A percentile compares a stretch with the other conserved stretches of the same genome.
phyloP scores from a whole-genome alignment of 2,797 vertebrate genomes.

The Cirrhinus molitorella region DNA sequence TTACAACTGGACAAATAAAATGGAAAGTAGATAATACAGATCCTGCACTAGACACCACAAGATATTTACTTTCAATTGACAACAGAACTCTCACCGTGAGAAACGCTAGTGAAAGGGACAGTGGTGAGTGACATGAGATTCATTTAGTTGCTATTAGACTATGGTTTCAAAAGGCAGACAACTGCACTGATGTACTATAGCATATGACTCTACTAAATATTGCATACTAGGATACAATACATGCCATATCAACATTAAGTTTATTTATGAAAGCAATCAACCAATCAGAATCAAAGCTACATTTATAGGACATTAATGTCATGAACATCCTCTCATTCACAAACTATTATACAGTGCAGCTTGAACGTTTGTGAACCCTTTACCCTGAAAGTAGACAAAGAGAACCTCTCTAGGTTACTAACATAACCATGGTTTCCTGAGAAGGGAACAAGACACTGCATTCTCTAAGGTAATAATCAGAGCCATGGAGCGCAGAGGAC shows the following conservation, averaged over 20 bases:
- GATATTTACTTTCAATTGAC: neutral
- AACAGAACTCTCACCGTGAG: neutral
- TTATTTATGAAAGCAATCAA: conserved; percentile 1
- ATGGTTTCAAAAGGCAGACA: neutral
- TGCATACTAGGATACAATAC: neutral
- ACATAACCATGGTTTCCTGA: too few species aligned
- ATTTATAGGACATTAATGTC: neutral
- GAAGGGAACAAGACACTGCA: too few species aligned
- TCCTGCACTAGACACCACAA: too few species aligned
- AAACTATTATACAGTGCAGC: neutral
- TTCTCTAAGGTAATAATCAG: too few species aligned
- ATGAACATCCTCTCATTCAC: neutral
- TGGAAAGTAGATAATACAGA: conserved; percentile 65
- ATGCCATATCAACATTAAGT: neutral
- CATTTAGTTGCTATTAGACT: neutral
- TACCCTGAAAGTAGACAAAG: too few species aligned
- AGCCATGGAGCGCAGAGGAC: too few species aligned
- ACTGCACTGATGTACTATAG: neutral
- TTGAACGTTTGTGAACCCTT: too few species aligned
- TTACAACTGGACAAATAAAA: neutral
- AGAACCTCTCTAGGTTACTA: too few species aligned
- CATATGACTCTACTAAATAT: neutral
- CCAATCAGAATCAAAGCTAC: conserved; percentile 55
- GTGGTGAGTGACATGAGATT: neutral
- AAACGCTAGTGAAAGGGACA: neutral